These are phyloP conservation scores for Stomatorhinus ivindoensis DNA, from an alignment of 2,113 vertebrate genomes.

Conservation along the genomic window DNA sequence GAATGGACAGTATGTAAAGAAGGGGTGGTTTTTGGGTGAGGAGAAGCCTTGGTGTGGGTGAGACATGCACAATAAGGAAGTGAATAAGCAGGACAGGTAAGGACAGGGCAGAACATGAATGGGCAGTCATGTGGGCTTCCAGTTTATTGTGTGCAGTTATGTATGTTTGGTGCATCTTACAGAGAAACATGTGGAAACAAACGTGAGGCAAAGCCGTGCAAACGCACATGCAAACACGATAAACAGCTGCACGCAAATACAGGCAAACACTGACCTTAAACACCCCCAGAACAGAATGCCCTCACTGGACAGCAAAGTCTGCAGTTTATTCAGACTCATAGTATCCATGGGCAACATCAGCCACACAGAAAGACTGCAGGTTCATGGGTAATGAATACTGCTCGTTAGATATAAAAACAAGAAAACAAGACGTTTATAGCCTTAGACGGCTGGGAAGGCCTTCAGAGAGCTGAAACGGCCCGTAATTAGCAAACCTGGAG, in stretches of 20 bases:
- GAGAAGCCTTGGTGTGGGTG: background rate
- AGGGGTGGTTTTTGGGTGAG: background rate
- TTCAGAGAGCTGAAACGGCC: slow-evolving; percentile 24
- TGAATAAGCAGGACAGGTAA: background rate
- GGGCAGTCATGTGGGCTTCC: background rate
- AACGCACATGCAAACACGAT: background rate
- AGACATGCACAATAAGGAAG: background rate
- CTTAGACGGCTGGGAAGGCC: background rate
- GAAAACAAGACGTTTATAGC: slow-evolving; percentile 5
- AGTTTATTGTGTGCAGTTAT: background rate
- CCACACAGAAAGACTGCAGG: background rate
- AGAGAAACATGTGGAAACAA: background rate
- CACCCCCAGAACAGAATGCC: background rate
- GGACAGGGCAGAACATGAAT: background rate
- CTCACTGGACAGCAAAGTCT: background rate
- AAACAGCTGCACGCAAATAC: background rate
- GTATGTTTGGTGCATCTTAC: background rate
- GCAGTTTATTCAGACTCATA: background rate
- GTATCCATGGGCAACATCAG: slow-evolving; percentile 2
- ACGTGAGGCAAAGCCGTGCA: background rate
- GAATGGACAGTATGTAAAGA: background rate
- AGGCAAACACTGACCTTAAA: background rate
- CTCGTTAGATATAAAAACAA: slow-evolving; percentile 6
- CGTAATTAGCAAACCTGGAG: slow-evolving; percentile 37
- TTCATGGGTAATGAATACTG: background rate